Conservation (phyloP, 2,113 vertebrate genomes). For the Hypanus sabinus region DNA sequence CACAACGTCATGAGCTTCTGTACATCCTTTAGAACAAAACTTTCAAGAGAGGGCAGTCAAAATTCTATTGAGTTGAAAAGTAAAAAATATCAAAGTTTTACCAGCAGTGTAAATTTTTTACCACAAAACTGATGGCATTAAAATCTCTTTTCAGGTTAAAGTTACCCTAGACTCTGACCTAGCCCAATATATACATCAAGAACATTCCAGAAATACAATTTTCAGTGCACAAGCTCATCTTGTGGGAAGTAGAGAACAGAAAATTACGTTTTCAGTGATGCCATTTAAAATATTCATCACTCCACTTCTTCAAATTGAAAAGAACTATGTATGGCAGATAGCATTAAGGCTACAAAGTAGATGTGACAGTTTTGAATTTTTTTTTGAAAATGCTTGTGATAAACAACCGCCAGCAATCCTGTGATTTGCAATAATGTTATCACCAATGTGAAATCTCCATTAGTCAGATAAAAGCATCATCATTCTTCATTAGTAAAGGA, state of each 20-base stretch:
- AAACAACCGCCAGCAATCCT: background rate
- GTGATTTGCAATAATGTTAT: background rate
- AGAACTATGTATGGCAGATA: background rate
- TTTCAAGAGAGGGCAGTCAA: background rate
- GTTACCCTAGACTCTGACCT: background rate
- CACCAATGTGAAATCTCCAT: background rate
- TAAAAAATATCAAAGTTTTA: background rate
- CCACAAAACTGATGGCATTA: background rate
- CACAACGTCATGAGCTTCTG: too few species aligned
- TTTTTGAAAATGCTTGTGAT: background rate
- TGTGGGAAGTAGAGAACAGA: background rate
- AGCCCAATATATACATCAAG: background rate
- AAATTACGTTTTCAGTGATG: background rate
- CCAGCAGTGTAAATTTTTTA: background rate
- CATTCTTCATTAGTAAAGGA: slow-evolving; percentile 28
- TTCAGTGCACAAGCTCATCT: background rate
- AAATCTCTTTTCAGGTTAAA: background rate
- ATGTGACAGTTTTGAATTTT: background rate
- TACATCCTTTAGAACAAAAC: background rate
- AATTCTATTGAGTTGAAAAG: background rate
- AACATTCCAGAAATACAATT: background rate
- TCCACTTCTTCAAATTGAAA: background rate
- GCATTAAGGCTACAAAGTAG: background rate
- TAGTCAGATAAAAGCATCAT: slow-evolving; percentile 8
- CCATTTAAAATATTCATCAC: background rate